Evolutionary conservation across 2,888 invertebrate species (phyloP), one percentile per base, ranked within the genome.

Genomic region (Mamestra brassicae): DNA sequence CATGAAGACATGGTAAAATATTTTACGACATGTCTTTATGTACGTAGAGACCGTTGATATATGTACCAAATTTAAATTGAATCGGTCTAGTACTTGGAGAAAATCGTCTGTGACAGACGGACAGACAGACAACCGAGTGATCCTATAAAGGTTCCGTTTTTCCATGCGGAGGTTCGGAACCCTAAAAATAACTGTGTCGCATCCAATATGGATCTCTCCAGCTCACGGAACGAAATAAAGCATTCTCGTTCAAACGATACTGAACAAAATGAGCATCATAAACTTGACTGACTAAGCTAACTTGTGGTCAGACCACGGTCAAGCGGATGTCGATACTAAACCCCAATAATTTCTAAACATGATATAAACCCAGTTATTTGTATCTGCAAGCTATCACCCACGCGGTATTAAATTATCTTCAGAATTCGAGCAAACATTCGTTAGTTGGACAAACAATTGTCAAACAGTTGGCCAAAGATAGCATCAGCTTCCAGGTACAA

Each of bases 401-500:
- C 85, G 45, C 52, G 13, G 34, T 66, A 67, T 8, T 75, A 47
- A 7, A 81, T 62, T 54, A 69, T 68, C 47, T 26, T 68, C 36
- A 38, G 52, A 81, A 73, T 70, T 50, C 54, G 65, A 80, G 54
- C 66, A 72, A 86, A 70, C 65, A 71, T 66, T 77, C 50, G 65
- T 62, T 73, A 50, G 47, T 71, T 61, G 57, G 13, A 4, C 57
- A 76, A 85, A 85, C 71, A 72, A 67, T 68, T 74, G 86, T 76
- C 79, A 63, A 77, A 76, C 63, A 60, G 64, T 78, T 75, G 60
- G 60, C 10, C 60, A n/a, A 1, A 57, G 80, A 84, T 85, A 79
- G 11, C 36, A 86, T 87, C 87, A 8, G 65, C 47, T 73, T 77
- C 67, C 62, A 80, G 64, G 85, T 76, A 3, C 42, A 64, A 63